These are phyloP conservation scores for Setophaga petechia DNA, from an alignment of 2,113 vertebrate species.

Conservation along the genomic window DNA sequence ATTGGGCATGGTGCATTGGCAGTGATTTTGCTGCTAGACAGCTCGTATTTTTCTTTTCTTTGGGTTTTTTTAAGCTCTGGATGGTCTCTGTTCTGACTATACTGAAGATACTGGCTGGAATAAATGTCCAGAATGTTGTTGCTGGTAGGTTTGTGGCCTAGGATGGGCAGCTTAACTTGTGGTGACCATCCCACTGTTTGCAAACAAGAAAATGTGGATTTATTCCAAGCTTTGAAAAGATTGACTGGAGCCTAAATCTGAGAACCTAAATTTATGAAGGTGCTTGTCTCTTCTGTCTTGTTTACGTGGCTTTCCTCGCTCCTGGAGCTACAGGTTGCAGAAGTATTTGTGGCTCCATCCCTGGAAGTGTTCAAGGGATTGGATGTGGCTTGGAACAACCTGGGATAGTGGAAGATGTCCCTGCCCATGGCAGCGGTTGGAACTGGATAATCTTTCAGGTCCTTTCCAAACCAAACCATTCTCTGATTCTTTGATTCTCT, in stretches of 20 bases:
- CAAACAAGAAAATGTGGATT: neutral
- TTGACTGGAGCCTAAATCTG: neutral
- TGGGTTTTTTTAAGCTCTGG: neutral
- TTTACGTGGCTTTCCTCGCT: neutral
- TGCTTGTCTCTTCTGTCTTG: neutral
- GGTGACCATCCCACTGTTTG: too few species aligned
- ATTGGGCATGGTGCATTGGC: neutral
- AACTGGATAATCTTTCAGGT: neutral
- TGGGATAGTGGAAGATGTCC: neutral
- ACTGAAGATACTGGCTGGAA: neutral
- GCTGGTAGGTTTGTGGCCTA: neutral
- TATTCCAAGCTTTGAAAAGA: neutral
- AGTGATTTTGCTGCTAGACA: accelerated
- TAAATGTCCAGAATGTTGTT: neutral
- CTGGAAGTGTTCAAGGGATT: neutral
- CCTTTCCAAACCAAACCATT: neutral
- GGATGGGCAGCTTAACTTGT: neutral
- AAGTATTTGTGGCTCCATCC: neutral
- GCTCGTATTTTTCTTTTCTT: neutral
- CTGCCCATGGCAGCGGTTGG: neutral
- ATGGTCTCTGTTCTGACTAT: neutral
- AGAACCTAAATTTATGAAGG: neutral
- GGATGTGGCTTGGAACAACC: neutral
- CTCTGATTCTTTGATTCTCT: neutral
- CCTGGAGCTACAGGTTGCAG: neutral